A percentile compares a stretch with the other conserved stretches of the same genome.
These are phyloP conservation scores for Chymomyza amoena DNA, from an alignment of 2,888 invertebrate genomes.

Conservation along the genomic window DNA sequence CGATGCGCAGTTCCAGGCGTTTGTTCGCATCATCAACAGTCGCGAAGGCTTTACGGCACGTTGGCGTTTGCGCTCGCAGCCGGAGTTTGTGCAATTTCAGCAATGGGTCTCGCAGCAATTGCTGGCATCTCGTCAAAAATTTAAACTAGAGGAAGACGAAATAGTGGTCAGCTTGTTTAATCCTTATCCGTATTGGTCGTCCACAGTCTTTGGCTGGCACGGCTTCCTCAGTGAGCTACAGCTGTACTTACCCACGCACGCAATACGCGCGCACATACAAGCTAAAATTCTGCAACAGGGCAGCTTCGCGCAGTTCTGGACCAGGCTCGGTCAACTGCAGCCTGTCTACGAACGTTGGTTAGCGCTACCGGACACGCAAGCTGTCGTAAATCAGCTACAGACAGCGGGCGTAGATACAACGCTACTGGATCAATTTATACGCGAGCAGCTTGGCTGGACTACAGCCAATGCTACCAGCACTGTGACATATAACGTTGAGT, in stretches of 20 bases:
- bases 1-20: conserved; percentile 72
- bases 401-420: conserved; percentile 60
- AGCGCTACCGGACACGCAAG: conserved; percentile 50
- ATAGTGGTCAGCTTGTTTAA: conserved; percentile 53
- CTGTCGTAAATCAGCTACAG: conserved; percentile 53
- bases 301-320: conserved; percentile 67
- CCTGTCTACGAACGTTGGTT: conserved; percentile 72
- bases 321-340: conserved; percentile 49
- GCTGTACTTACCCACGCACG: conserved; percentile 61
- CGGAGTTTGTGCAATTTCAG: conserved; percentile 64
- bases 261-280: conserved; percentile 59
- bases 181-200: conserved; percentile 56
- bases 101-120: conserved; percentile 69
- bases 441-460: conserved; percentile 69
- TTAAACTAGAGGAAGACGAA: conserved; percentile 61
- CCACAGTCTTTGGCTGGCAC: conserved; percentile 69
- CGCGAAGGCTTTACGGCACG: conserved; percentile 55
- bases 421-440: conserved; percentile 66
- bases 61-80: conserved; percentile 64
- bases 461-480: conserved; percentile 35
- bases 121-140: conserved; percentile 37
- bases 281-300: conserved; percentile 61
- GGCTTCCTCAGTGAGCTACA: conserved; percentile 72
- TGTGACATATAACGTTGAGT: neutral
- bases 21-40: conserved; percentile 70